Evolutionary conservation across 2,888 invertebrate species (phyloP), one percentile per base, ranked within the genome.

Genomic region (Esperia sulphurella): DNA sequence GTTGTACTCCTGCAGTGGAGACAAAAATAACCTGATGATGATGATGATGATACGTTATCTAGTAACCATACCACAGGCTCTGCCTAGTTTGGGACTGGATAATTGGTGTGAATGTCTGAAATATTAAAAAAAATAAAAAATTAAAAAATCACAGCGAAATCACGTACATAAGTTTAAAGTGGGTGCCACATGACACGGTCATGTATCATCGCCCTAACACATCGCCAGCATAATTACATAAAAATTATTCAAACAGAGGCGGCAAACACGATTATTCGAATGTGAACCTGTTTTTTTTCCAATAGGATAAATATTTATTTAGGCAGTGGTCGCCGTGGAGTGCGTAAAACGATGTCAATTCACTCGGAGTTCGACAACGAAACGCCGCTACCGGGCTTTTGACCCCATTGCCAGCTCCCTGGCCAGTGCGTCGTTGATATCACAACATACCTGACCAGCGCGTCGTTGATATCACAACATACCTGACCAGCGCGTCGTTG

Each of bases 241-340:
- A 21, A 38, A 28, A 43, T 50, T 46, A 46, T 40, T 43, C 50
- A 48, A 47, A 48, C 48, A 45, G 45, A 51, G 29, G 47, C 40
- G n/a, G 21, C 44, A 45, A 30, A 45, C 29, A 38, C 12, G 6
- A 33, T 33, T 33, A 33, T 35, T n/a, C 35, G 35, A 35, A 35
- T n/a, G 13, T 12, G 10, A 49, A 41, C 51, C 51, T 49, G 49
- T 52, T 52, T 51, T 51, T 35, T 35, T 35, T 52, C 49, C 45
- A 44, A 57, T 53, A 45, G 30, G 6, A 45, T 48, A 51, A 54
- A 57, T 57, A 53, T 57, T 57, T 53, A 49, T 44, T 57, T 53
- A 57, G 57, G 55, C 53, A 28, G 43, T 45, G 51, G 48, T 49
- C 13, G 13, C 45, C n/a, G 4, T 38, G 29, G 14, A 29, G 31